Evolutionary conservation across 1,140 invertebrate species (phyloP), one percentile per base, ranked within the genome.

Genomic region (Portunus trituberculatus): DNA sequence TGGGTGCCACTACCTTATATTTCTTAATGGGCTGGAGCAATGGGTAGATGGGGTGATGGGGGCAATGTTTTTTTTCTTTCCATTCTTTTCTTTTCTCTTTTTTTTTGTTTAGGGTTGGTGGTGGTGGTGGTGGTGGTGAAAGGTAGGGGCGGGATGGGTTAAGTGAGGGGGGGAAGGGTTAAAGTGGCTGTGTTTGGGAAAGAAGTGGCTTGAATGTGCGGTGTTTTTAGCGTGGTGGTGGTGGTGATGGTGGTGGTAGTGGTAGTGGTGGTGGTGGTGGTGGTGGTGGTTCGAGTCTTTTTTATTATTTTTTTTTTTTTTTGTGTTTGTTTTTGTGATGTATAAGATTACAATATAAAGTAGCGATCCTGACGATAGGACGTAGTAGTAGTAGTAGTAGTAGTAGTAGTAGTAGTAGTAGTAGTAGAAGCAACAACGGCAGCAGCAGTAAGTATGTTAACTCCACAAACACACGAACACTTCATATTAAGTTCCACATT

Each of bases 1-100:
- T 93, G 93, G 93, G 84, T 89, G 86, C 28, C 48, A 31, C 25
- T 29, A 7, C 93, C 84, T 93, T 93, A 93, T 93, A 93, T 93
- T 88, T 93, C 93, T 87, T 93, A 93, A 93, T 93, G 84, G 93
- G 45, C 46, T 14, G 83, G 83, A 59, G 84, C 45, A 93, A 48
- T 88, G 86, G 59, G 46, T 52, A 93, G 82, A 52, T 32, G 86
- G 86, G 29, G 84, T 7, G 32, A 31, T 28, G 93, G 6, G 6
- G 4, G 90, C 32, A 0, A 28, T n/a, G 90, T 20, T 25, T n/a
- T 46, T 91, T 20, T 59, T 59, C 12, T 10, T 20, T 39, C 6
- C 39, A 2, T 6, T 39, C 6, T 6, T 39, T 39, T 39, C 39
- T 39, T 39, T 39, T 39, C 6, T 39, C 6, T 39, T 39, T 39